phyloP scores from a whole-genome alignment of 2,888 invertebrate species.

The Diadromus collaris region DNA sequence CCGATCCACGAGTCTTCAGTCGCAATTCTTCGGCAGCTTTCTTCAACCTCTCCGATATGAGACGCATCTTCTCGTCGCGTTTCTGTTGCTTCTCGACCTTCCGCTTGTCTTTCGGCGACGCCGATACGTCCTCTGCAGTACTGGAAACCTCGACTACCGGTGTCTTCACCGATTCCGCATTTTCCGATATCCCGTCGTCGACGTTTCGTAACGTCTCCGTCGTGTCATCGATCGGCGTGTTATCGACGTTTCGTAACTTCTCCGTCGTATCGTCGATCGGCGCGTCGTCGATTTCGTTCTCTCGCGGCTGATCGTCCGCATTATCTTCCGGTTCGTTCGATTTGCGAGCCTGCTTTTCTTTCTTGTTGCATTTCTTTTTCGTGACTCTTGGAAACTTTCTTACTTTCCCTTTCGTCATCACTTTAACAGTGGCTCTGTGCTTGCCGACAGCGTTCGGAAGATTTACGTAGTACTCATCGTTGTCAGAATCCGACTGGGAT shows the following conservation, averaged over 20 bases:
- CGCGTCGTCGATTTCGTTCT: conserved; percentile 50
- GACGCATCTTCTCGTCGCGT: conserved; percentile 71
- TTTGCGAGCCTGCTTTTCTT: neutral
- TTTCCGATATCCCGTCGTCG: conserved; percentile 5
- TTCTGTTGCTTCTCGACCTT: conserved; percentile 67
- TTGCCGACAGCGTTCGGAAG: conserved; percentile 17
- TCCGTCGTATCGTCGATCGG: conserved; percentile 49
- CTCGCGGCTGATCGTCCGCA: conserved; percentile 2
- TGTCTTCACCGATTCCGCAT: neutral
- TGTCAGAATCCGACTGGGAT: conserved; percentile 5
- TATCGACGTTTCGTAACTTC: conserved; percentile 10
- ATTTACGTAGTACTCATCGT: conserved; percentile 18
- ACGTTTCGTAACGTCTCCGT: conserved; percentile 36
- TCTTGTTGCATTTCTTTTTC: conserved; percentile 38
- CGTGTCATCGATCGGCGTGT: conserved; percentile 38
- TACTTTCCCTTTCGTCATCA: conserved; percentile 47
- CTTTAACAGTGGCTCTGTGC: conserved; percentile 47
- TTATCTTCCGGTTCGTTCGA: conserved; percentile 5
- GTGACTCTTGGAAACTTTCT: conserved; percentile 39
- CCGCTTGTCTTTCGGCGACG: conserved; percentile 26
- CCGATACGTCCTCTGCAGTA: conserved; percentile 1
- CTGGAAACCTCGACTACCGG: neutral
- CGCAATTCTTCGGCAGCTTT: conserved; percentile 57
- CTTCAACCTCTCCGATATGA: conserved; percentile 67
- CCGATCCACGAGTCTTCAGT: conserved; percentile 4